Evolutionary conservation across 2,888 invertebrate species (phyloP), one percentile per base, ranked within the genome.

Genomic region (Antitype chi): DNA sequence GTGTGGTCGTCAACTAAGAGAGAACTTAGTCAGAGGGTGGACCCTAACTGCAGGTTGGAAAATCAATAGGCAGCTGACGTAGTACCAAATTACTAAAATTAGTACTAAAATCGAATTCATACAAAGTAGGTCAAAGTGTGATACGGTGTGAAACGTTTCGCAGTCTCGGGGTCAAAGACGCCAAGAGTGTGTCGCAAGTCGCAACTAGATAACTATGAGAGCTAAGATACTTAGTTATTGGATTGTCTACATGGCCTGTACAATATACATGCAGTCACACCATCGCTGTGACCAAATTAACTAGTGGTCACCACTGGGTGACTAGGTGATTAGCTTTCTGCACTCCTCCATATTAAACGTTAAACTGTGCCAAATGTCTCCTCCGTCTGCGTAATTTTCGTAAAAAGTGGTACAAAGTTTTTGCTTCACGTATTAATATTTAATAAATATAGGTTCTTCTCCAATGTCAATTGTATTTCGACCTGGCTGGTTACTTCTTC

Each of bases 111-210:
- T 81, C 72, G 71, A 77, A 80, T 76, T 87, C 82, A 87, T 76
- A 80, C 75, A 92, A 86, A 91, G 88, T 91, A 87, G 92, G 92
- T 89, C 92, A 90, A 85, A 88, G 84, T 80, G 81, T 87, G 86
- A 89, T 89, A 90, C 90, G 89, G 86, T 89, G 82, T 89, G 87
- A 89, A 90, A 87, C 87, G 87, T 88, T 89, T 88, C 87, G 84
- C 87, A 88, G 89, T 77, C 81, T 71, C 87, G 87, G 88, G 92
- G 91, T 93, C 92, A 91, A 90, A 92, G 88, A 88, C 89, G 90
- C 79, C 85, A 80, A 85, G 78, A 81, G 82, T 87, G 85, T 91
- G 90, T 89, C 86, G 90, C 89, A 92, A 91, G 78, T 77, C 86
- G 89, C 89, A 91, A 91, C 78, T 78, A 80, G 74, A 77, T 82